Evolutionary conservation across 2,888 invertebrate species (phyloP).

Genomic region (Schizaphis graminum): DNA sequence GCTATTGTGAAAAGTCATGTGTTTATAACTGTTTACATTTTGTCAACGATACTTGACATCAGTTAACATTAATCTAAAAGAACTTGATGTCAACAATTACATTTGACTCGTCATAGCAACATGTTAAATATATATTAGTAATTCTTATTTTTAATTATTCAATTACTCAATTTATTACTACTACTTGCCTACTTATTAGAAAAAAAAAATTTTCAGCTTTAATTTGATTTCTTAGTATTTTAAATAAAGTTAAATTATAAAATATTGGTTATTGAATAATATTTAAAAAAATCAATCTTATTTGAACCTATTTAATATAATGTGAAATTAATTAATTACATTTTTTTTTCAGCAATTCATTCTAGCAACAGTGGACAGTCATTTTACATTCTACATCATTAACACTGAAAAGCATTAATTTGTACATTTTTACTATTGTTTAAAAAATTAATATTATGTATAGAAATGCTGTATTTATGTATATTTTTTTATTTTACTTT

Average conservation of each 20-base stretch:
- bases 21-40: neutral
- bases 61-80: neutral
- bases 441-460: constrained; percentile 54
- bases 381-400: constrained; percentile 2
- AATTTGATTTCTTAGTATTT: neutral
- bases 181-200: neutral
- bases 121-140: neutral
- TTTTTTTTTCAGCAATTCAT: constrained; percentile 46
- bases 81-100: neutral
- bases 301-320: constrained; percentile 1
- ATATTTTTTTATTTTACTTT: constrained; percentile 53
- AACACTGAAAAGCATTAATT: constrained; percentile 11
- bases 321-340: neutral
- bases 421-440: constrained; percentile 39
- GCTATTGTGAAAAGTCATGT: neutral
- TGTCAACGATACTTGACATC: neutral
- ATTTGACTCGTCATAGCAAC: neutral
- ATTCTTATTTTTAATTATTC: neutral
- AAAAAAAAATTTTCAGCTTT: neutral
- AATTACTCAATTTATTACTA: neutral
- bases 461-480: constrained; percentile 60
- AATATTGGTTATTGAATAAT: neutral
- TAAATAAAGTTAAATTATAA: neutral
- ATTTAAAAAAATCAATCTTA: neutral
- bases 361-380: neutral